Evolutionary conservation across 2,888 invertebrate species (phyloP), one percentile per base, ranked within the genome.

Genomic region (Eurytoma californica): DNA sequence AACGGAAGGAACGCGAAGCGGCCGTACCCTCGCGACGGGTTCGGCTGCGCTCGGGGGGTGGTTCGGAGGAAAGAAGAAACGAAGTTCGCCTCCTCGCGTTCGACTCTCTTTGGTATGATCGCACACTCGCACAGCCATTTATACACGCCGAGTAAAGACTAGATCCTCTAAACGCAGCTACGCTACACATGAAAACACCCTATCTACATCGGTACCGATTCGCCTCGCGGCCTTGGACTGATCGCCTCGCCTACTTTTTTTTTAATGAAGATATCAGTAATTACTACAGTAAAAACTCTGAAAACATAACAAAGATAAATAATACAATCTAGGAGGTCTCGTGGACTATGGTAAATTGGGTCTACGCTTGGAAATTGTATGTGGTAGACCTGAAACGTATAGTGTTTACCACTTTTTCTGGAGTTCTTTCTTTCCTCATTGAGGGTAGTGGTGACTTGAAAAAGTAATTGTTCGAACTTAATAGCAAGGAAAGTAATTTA

Each of bases 171-270:
- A 85, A 86, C 84, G 86, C 86, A 80, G 72, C 86, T 88, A 89
- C 86, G 84, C 89, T 80, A 90, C 87, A 90, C 90, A 90, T 88
- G 88, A 89, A 89, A 90, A 90, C 89, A 89, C 86, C 86, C 88
- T 90, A 90, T 90, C 90, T 90, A 90, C 89, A 90, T 85, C 84
- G 84, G 83, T 84, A 84, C 82, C 83, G 81, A 80, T 63, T 77
- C 66, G 77, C 61, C 77, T 72, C 73, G 80, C 78, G 80, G 78
- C 81, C 69, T 80, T 82, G 67, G 77, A 78, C 77, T 73, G 7
- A 9, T 39, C 39, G 39, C 39, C 28, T 73, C 18, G 53, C 55
- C 13, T 28, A 60, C 14, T 20, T 3, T 73, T 47, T 47, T 28
- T 47, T 51, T 51, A 28, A 39, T 47, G 4, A 7, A 0, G 18